A percentile compares a stretch with the other conserved stretches of the same genome.
Conservation (phyloP, 2,888 invertebrate species). For the Lepeophtheirus nordmannii region DNA sequence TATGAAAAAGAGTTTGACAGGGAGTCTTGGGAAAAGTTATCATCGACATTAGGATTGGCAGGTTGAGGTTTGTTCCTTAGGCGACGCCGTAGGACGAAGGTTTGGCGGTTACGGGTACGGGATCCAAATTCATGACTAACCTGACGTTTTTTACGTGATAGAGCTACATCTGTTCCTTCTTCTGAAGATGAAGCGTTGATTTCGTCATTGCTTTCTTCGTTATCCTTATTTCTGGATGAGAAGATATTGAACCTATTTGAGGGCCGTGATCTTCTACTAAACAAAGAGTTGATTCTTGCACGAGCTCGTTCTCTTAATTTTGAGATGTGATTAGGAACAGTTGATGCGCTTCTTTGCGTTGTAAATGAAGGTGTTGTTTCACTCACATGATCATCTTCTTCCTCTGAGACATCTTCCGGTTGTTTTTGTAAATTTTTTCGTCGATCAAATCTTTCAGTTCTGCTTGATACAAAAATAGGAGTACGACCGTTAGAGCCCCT, state of each 20-base stretch:
- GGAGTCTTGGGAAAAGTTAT: background rate
- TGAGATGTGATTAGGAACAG: conserved; percentile 2
- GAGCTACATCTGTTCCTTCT: background rate
- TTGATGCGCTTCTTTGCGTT: background rate
- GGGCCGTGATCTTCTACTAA: conserved; percentile 5
- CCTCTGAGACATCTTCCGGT: background rate
- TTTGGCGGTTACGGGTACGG: conserved; percentile 21
- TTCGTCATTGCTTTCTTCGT: background rate
- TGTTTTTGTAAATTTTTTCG: background rate
- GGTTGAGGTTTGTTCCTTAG: conserved; percentile 4
- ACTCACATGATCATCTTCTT: background rate
- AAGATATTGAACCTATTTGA: background rate
- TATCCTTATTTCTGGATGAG: background rate
- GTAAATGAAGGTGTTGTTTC: background rate
- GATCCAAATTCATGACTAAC: conserved; percentile 21
- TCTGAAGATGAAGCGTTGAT: background rate
- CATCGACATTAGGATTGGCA: conserved; percentile 1
- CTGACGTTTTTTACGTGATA: conserved; percentile 20
- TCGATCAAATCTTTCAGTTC: conserved; percentile 9
- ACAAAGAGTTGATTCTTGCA: conserved; percentile 16
- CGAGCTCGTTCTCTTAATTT: conserved; percentile 19
- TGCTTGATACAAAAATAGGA: conserved; percentile 23
- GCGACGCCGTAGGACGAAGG: conserved; percentile 18
- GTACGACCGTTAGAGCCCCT: background rate
- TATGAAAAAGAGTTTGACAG: conserved; percentile 5